Percentiles rank a stretch among this genome's conserved stretches.
phyloP scores from a whole-genome alignment of 1,140 invertebrate genomes.

The Elysia chlorotica region DNA sequence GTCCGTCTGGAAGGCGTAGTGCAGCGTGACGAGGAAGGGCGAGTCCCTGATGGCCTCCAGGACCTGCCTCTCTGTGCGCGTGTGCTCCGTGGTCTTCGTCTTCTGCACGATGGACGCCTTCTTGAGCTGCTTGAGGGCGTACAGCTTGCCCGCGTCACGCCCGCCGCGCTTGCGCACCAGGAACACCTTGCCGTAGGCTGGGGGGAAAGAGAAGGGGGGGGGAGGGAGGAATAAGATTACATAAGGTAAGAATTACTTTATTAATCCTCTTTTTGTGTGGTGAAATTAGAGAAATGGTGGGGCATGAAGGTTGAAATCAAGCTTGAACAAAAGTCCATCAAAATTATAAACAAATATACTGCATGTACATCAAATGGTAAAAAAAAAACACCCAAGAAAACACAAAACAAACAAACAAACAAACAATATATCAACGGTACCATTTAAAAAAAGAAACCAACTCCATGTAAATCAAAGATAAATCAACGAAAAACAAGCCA shows the following conservation, averaged over 20 bases:
- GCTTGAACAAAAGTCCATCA: neutral
- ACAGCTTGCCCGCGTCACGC: constrained; percentile 91
- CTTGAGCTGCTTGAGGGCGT: constrained; percentile 99
- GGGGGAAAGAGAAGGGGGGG: constrained; percentile 26
- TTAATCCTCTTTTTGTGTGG: no score
- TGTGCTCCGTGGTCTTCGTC: constrained; percentile 62
- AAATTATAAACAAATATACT: neutral
- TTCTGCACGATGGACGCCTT: constrained; percentile 81
- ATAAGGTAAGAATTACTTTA: no score
- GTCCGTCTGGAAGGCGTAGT: constrained; percentile 98
- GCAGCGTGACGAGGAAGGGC: constrained; percentile 92
- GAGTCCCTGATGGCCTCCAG: constrained; percentile 96
- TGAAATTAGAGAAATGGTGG: no score
- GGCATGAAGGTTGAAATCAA: neutral
- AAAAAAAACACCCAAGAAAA: neutral
- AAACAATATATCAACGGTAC: no score
- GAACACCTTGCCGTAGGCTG: constrained; percentile 76
- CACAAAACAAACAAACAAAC: no score
- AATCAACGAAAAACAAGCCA: no score
- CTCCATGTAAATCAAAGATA: no score
- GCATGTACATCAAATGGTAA: neutral
- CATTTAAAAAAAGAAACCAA: no score
- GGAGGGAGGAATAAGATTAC: neutral
- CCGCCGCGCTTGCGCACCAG: constrained; percentile 86
- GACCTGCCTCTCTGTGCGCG: constrained; percentile 91